Percentiles rank a stretch among this genome's conserved stretches.
Conservation (phyloP, 2,797 vertebrate genomes). For the Amblyraja radiata region DNA sequence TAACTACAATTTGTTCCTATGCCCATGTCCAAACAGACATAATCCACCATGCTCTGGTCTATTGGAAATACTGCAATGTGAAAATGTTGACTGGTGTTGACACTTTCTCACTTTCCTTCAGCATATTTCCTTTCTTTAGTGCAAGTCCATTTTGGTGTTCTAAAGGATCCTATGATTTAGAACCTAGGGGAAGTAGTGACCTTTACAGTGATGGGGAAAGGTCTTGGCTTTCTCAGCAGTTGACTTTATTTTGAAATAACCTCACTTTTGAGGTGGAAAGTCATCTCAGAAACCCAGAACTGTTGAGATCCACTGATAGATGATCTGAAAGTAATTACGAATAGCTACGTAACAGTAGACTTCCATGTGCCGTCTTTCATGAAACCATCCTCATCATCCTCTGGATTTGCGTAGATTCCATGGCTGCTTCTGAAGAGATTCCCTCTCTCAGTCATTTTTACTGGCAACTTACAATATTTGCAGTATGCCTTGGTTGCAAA, state of each 20-base stretch:
- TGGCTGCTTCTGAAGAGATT: background rate
- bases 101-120: background rate
- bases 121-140: background rate
- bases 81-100: background rate
- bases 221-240: background rate
- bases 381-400: background rate
- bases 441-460: background rate
- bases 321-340: background rate
- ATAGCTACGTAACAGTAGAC: background rate
- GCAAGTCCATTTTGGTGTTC: background rate
- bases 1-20: too few species aligned
- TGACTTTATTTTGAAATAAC: background rate
- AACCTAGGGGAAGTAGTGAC: background rate
- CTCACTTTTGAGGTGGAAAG: background rate
- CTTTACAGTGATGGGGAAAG: background rate
- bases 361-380: background rate
- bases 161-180: background rate
- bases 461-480: background rate
- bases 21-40: background rate
- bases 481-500: background rate
- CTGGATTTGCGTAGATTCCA: background rate
- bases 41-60: background rate
- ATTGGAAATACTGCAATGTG: background rate
- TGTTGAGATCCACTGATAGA: background rate
- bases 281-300: background rate